Conservation (phyloP, 2,888 invertebrate genomes). For the Biston stratarius region DNA sequence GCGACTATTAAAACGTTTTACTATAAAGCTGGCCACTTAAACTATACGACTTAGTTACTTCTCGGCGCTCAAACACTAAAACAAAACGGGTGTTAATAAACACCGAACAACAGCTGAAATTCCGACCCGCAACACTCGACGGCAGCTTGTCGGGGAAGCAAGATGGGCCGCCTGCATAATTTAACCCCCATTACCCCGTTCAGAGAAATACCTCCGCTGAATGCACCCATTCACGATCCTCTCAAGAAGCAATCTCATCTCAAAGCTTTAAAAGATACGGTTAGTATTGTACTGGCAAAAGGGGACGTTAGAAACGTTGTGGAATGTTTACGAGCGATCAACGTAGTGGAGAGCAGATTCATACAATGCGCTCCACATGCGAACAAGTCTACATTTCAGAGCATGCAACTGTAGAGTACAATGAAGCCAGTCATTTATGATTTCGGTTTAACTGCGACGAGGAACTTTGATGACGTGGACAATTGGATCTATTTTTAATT, state of each 20-base stretch:
- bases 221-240: conserved; percentile 21
- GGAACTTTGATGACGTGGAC: not conserved
- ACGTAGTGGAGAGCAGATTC: conserved; percentile 1
- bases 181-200: conserved; percentile 33
- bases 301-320: not conserved
- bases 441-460: not conserved
- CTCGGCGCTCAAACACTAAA: too few species aligned
- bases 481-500: not conserved
- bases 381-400: conserved; percentile 1
- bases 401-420: conserved; percentile 1
- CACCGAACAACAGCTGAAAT: not conserved
- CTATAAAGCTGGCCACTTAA: too few species aligned
- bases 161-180: conserved; percentile 37
- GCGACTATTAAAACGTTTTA: too few species aligned
- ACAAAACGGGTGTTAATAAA: conserved; percentile 3
- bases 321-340: conserved; percentile 1
- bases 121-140: conserved; percentile 1
- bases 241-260: not conserved
- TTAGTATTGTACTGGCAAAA: not conserved
- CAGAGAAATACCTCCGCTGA: conserved; percentile 13
- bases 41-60: too few species aligned
- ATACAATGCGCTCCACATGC: not conserved
- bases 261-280: not conserved
- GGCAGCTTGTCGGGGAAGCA: conserved; percentile 18
- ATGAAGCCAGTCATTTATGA: conserved; percentile 8